Evolutionary conservation across 2,797 vertebrate species (phyloP).

Genomic region (Enteromius thamalakanensis): DNA sequence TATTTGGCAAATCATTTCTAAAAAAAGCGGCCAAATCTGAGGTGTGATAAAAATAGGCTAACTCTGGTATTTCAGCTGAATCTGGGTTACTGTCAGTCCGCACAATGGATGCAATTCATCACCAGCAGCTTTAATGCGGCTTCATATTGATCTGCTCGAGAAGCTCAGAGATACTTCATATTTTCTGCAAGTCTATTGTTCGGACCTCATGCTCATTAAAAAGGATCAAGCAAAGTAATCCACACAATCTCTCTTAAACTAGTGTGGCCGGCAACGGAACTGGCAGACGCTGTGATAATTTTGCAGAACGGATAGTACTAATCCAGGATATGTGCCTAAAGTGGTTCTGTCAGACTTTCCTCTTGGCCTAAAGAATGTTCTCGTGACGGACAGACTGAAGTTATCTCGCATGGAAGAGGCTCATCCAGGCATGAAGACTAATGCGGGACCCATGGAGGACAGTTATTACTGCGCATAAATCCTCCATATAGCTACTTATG

Average conservation of each 20-base stretch:
- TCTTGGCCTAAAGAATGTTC: background rate
- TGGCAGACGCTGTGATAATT: constrained; percentile 17
- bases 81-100: constrained; percentile 51
- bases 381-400: constrained; percentile 28
- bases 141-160: constrained; percentile 54
- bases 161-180: constrained; percentile 49
- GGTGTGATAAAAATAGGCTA: constrained; percentile 27
- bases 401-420: constrained; percentile 1
- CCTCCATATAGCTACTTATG: background rate
- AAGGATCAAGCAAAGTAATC: constrained; percentile 39
- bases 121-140: constrained; percentile 43
- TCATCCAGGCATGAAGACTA: constrained; percentile 31
- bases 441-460: background rate
- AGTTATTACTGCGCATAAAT: background rate
- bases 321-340: constrained; percentile 12
- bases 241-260: constrained; percentile 16
- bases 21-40: constrained; percentile 5
- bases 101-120: constrained; percentile 47
- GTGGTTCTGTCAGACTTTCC: background rate
- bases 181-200: constrained; percentile 45
- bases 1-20: constrained; percentile 33
- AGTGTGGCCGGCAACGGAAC: background rate
- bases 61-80: constrained; percentile 45
- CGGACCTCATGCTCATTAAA: constrained; percentile 9
- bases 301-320: background rate